These are phyloP conservation scores for Campaea margaritaria DNA, from an alignment of 2,888 invertebrate species.

Conservation along the genomic window DNA sequence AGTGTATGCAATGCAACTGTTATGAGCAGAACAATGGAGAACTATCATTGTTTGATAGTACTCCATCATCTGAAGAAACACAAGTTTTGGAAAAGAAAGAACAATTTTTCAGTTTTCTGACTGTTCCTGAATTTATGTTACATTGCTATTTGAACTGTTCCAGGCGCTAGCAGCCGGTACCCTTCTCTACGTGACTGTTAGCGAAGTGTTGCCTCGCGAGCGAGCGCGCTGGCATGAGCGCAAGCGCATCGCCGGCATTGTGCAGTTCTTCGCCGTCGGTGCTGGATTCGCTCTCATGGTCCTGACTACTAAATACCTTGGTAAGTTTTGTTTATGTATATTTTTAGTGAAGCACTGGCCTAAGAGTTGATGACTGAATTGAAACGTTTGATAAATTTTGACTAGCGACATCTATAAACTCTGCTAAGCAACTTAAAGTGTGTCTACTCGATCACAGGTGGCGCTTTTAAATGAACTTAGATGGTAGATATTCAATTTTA, in stretches of 20 bases:
- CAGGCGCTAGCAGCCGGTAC: slow-evolving; percentile 91
- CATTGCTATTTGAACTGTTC: slow-evolving; percentile 36
- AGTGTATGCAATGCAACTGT: no score
- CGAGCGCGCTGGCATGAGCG: slow-evolving; percentile 89
- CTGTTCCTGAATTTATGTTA: no score
- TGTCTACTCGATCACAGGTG: slow-evolving; percentile 21
- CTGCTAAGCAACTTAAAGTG: neutral
- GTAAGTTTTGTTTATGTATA: slow-evolving; percentile 55
- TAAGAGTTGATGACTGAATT: no score
- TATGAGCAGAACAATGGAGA: no score
- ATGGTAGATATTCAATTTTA: no score
- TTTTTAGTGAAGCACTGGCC: neutral
- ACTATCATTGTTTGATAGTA: neutral
- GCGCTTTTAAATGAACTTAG: no score
- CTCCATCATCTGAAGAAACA: no score
- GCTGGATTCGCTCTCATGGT: slow-evolving; percentile 88
- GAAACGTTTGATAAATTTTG: neutral
- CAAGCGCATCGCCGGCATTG: slow-evolving; percentile 84
- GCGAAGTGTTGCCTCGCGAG: slow-evolving; percentile 91
- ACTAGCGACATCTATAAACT: neutral
- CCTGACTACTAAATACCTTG: slow-evolving; percentile 86
- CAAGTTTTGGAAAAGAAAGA: no score
- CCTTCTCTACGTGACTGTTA: slow-evolving; percentile 90
- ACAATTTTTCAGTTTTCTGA: no score
- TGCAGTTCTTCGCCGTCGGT: slow-evolving; percentile 86